Evolutionary conservation across 2,888 invertebrate species (phyloP).

Genomic region (Macroteleia sp.): DNA sequence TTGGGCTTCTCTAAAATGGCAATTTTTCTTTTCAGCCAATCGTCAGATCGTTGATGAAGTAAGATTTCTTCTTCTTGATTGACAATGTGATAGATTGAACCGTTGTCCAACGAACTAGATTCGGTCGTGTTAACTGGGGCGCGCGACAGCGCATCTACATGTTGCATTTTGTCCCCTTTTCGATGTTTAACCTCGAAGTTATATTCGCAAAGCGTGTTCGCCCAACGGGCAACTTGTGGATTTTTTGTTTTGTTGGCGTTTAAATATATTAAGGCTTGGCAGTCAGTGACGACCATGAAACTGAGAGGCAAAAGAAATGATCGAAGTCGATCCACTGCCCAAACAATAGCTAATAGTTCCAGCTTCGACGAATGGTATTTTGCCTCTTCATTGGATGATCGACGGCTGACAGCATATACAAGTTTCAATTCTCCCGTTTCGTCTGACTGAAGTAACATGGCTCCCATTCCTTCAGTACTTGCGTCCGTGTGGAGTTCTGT

Average conservation of each 20-base stretch:
- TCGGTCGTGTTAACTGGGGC: constrained; percentile 10
- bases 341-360: constrained; percentile 12
- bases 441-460: constrained; percentile 1
- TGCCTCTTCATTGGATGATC: not conserved
- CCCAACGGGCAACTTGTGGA: constrained; percentile 64
- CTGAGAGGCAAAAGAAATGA: not conserved
- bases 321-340: constrained; percentile 51
- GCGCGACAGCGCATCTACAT: constrained; percentile 27
- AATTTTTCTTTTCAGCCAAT: not conserved
- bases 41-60: constrained; percentile 26
- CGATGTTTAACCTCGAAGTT: constrained; percentile 22
- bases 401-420: not conserved
- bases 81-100: not conserved
- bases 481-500: constrained; percentile 6
- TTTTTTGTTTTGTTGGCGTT: constrained; percentile 53
- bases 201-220: constrained; percentile 22
- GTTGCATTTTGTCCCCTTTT: constrained; percentile 14
- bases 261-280: constrained; percentile 2
- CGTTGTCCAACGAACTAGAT: not conserved
- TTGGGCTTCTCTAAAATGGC: constrained; percentile 11
- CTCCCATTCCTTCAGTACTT: not conserved
- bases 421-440: not conserved
- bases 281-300: constrained; percentile 23
- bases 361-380: constrained; percentile 8
- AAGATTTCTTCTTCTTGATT: constrained; percentile 9